A percentile compares a stretch with the other conserved stretches of the same genome.
These are phyloP conservation scores for Xyliphius kryptos DNA, from an alignment of 2,113 vertebrate species.

Conservation along the genomic window DNA sequence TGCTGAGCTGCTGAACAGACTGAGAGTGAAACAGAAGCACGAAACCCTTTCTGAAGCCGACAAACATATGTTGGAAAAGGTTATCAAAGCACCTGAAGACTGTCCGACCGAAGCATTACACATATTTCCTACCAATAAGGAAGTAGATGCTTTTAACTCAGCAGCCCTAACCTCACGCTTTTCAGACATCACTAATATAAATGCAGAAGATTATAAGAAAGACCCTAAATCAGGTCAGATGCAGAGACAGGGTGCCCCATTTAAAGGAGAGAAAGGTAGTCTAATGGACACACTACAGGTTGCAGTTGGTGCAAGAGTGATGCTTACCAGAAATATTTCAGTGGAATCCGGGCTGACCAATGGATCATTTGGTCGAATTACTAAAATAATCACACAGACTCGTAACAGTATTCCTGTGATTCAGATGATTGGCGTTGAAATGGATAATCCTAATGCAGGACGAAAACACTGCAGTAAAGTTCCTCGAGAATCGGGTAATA, in stretches of 20 bases:
- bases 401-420: conserved; percentile 8
- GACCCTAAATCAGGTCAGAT: conserved; percentile 4
- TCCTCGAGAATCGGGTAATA: background rate
- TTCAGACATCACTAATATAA: conserved; percentile 10
- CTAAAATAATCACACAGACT: conserved; percentile 5
- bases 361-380: conserved; percentile 18
- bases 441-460: background rate
- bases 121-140: conserved; percentile 41
- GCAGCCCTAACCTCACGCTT: conserved; percentile 6
- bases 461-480: background rate
- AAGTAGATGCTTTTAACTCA: conserved; percentile 28
- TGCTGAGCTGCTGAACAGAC: conserved; percentile 44
- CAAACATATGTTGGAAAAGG: conserved; percentile 16
- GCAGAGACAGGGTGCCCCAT: conserved; percentile 4
- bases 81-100: conserved; percentile 3
- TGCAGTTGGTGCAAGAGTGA: conserved; percentile 28
- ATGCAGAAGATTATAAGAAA: conserved; percentile 32
- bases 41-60: conserved; percentile 20
- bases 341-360: conserved; percentile 29
- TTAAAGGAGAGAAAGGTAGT: conserved; percentile 8
- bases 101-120: conserved; percentile 37
- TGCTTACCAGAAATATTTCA: conserved; percentile 39
- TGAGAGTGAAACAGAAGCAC: conserved; percentile 30
- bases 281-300: conserved; percentile 26
- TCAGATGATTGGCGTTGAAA: conserved; percentile 21